Conservation (phyloP, 2,888 invertebrate species). For the Ormyrus rosae region DNA sequence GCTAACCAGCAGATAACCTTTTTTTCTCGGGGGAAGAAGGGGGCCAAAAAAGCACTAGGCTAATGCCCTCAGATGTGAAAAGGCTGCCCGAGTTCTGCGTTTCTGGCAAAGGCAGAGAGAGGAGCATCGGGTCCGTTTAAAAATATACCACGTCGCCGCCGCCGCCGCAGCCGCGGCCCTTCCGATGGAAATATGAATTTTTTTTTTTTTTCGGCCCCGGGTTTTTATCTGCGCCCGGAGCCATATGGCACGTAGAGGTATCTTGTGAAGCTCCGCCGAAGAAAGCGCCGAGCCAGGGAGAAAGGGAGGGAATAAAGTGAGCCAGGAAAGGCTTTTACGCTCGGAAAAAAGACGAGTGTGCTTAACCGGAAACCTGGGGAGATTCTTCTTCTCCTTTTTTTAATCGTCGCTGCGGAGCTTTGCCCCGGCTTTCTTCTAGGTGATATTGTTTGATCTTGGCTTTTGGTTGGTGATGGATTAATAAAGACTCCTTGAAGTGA, state of each 20-base stretch:
- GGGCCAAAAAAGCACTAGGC: constrained; percentile 34
- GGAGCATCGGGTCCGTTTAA: constrained; percentile 58
- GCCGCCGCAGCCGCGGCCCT: constrained; percentile 60
- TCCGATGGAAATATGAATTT: constrained; percentile 71
- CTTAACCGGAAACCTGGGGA: constrained; percentile 53
- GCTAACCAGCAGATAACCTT: constrained; percentile 7
- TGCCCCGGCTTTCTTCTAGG: too few species aligned
- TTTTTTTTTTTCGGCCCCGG: constrained; percentile 49
- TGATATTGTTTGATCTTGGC: too few species aligned
- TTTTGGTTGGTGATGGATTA: too few species aligned
- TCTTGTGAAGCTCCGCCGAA: constrained; percentile 38
- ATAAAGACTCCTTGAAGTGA: too few species aligned
- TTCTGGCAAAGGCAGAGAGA: constrained; percentile 57
- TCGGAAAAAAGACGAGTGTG: constrained; percentile 40
- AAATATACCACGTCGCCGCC: constrained; percentile 60
- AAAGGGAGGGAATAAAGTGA: constrained; percentile 55
- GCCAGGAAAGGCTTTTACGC: constrained; percentile 61
- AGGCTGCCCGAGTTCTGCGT: constrained; percentile 40
- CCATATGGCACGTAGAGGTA: constrained; percentile 68
- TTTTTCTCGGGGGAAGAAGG: constrained; percentile 31
- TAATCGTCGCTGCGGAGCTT: background rate
- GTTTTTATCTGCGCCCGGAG: constrained; percentile 67
- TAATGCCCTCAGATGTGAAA: constrained; percentile 51
- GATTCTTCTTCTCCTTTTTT: constrained; percentile 30
- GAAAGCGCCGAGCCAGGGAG: constrained; percentile 47